Base-by-base conservation (phyloP, 2,888 invertebrate species). In the Netelia inedita region DNA sequence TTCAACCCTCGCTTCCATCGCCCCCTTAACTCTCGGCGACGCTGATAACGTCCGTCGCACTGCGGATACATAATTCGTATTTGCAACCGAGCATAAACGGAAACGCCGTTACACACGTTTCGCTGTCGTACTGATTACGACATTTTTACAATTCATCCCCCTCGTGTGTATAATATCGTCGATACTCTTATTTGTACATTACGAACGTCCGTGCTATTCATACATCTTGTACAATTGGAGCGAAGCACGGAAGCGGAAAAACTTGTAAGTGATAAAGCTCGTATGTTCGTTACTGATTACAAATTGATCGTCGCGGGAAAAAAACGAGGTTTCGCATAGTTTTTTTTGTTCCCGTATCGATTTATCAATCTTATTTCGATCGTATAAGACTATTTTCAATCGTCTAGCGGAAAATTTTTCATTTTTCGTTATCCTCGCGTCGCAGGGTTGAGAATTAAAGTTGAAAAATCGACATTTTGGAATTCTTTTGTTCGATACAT, bases 11-110 rank as follows among this genome's bases (percentile, higher is more conserved):
- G 16, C n/a, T 41, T 41, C 41, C 43, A 71, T 57, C 72, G 16
- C 28, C 65, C 10, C 21, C 50, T n/a, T 1, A n/a, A 46, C 41
- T 46, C 57, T 14, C 59, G 41, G 8, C 46, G 69, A 28, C n/a
- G 11, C 74, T 75, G 85, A 85, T 85, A 85, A 85, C 66, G 16
- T 55, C 21, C 61, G 61, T 50, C n/a, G 16, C 6, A 14, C 23
- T 79, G 85, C 85, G 85, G 85, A 85, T 85, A 82, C 85, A 85
- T 85, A 85, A 85, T 85, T 85, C 82, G 71, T 50, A 55, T 66
- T 75, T 75, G 74, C 74, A 85, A 79, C 61, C 82, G 79, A 85
- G 79, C 85, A 76, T 71, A 75, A 85, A 82, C 82, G 85, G 85
- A 85, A 85, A 85, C 68, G 76, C 68, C 41, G 53, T 14, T 50